phyloP scores from a whole-genome alignment of 2,888 invertebrate genomes.

The Harpalus rufipes region DNA sequence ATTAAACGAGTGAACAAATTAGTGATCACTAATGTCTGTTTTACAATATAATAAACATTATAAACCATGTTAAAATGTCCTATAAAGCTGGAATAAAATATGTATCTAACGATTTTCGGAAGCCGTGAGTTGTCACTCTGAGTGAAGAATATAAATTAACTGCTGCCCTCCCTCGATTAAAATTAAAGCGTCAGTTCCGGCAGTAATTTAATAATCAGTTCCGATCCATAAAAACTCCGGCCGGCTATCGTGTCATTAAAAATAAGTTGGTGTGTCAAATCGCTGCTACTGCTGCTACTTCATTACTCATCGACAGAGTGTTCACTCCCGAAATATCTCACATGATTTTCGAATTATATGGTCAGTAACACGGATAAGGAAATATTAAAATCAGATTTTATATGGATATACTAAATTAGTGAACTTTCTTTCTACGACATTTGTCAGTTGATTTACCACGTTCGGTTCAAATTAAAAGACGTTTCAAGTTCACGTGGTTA shows the following conservation, averaged over 20 bases:
- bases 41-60: background rate
- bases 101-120: constrained; percentile 27
- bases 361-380: background rate
- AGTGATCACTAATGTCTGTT: background rate
- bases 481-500: no score
- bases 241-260: constrained; percentile 21
- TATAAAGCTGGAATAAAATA: background rate
- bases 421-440: no score
- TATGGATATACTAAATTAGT: no score
- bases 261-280: constrained; percentile 42
- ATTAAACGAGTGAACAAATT: background rate
- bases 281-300: background rate
- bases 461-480: no score
- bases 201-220: constrained; percentile 53
- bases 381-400: background rate
- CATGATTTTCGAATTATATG: background rate
- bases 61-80: background rate
- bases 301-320: constrained; percentile 4
- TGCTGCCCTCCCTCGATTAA: constrained; percentile 18
- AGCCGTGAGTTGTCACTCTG: background rate
- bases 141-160: constrained; percentile 27
- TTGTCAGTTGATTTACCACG: no score
- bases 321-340: background rate
- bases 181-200: constrained; percentile 30
- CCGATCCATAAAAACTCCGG: constrained; percentile 47